Evolutionary conservation across 2,113 vertebrate genomes (phyloP).

Genomic region (Hypanus sabinus): DNA sequence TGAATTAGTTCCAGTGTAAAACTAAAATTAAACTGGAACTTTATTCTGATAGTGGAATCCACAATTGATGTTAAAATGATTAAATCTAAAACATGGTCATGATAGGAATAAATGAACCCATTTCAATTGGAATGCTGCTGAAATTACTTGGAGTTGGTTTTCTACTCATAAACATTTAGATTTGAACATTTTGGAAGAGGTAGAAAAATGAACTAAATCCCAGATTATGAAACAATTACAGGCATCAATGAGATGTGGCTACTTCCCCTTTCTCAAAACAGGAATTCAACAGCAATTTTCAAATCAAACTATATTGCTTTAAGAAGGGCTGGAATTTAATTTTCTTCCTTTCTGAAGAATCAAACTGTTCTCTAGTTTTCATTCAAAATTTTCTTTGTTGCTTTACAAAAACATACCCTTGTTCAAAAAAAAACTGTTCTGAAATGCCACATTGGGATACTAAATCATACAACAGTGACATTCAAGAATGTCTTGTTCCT

Average conservation of each 20-base stretch:
- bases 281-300: not conserved
- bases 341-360: not conserved
- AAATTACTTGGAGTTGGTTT: not conserved
- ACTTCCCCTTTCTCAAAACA: not conserved
- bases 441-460: slow-evolving; percentile 30
- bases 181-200: not conserved
- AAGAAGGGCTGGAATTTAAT: not conserved
- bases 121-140: not conserved
- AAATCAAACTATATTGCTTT: not conserved
- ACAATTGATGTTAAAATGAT: not conserved
- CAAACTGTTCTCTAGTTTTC: not conserved
- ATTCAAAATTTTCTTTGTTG: slow-evolving; percentile 17
- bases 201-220: not conserved
- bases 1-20: not conserved
- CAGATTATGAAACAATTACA: not conserved
- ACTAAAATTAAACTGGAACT: not conserved
- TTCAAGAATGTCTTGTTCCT: slow-evolving; percentile 22
- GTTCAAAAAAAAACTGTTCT: slow-evolving; percentile 24
- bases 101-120: not conserved
- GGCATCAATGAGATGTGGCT: not conserved
- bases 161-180: not conserved
- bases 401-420: not conserved
- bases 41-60: not conserved
- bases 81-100: not conserved
- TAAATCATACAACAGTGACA: slow-evolving; percentile 23